A percentile compares a stretch with the other conserved stretches of the same genome.
Evolutionary conservation across 2,888 invertebrate genomes (phyloP).

Genomic region (Lasioglossum calceatum): DNA sequence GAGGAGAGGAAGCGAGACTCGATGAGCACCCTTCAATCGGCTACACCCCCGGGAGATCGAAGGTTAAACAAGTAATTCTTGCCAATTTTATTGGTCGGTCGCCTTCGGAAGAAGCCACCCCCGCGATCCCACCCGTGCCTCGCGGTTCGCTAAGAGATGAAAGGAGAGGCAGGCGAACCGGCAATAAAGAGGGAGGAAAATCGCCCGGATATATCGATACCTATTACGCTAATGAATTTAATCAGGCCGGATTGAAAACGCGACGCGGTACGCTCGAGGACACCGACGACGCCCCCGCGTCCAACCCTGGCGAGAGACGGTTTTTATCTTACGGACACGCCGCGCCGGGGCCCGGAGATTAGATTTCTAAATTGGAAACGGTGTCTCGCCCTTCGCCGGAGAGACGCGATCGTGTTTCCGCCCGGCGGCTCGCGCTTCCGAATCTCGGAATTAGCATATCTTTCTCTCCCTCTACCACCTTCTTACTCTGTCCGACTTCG

Average conservation of each 20-base stretch:
- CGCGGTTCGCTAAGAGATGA: conserved; percentile 58
- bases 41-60: conserved; percentile 59
- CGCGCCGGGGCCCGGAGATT: conserved; percentile 83
- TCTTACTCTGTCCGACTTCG: conserved; percentile 62
- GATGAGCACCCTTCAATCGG: conserved; percentile 50
- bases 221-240: conserved; percentile 84
- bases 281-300: conserved; percentile 33
- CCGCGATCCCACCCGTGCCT: conserved; percentile 64
- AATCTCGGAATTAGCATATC: conserved; percentile 83
- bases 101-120: conserved; percentile 19
- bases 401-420: conserved; percentile 43
- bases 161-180: conserved; percentile 16
- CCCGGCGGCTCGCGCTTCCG: conserved; percentile 47
- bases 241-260: conserved; percentile 80
- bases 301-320: conserved; percentile 20
- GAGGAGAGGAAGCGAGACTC: background rate
- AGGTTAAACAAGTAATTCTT: conserved; percentile 81
- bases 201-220: conserved; percentile 83
- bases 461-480: background rate
- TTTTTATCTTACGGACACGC: conserved; percentile 75
- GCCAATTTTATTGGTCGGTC: conserved; percentile 79
- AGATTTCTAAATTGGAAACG: conserved; percentile 84
- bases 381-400: conserved; percentile 65
- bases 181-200: conserved; percentile 61
- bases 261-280: conserved; percentile 61